Evolutionary conservation across 2,888 invertebrate genomes (phyloP).

Genomic region (Rhaphigaster nebulosa): DNA sequence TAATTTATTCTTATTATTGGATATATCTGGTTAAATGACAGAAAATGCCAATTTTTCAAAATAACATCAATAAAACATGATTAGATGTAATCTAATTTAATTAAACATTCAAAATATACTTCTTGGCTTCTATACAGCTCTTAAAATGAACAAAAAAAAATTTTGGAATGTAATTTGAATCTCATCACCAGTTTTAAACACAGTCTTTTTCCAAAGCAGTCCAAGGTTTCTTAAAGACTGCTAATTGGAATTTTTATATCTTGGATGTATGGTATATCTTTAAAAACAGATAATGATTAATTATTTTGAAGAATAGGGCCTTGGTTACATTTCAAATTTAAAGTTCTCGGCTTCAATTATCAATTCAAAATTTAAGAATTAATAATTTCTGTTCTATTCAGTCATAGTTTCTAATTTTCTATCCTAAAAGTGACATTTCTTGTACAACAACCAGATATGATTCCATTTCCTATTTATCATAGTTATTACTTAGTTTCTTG

Average conservation of each 20-base stretch:
- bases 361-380: not conserved
- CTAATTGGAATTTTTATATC: not conserved
- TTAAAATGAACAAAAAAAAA: not conserved
- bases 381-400: not conserved
- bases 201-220: not conserved
- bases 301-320: not conserved
- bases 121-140: not conserved
- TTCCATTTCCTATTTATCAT: not conserved
- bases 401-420: not conserved
- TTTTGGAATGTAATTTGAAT: not conserved
- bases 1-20: not conserved
- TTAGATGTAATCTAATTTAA: not conserved
- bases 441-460: not conserved
- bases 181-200: no score
- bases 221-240: no score
- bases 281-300: not conserved
- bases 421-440: not conserved
- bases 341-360: not conserved
- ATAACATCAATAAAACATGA: not conserved
- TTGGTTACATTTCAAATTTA: not conserved
- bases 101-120: not conserved
- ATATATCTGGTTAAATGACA: not conserved
- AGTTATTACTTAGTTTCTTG: not conserved
- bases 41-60: not conserved
- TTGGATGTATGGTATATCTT: not conserved